These are phyloP conservation scores for Scomber colias DNA, from an alignment of 2,113 vertebrate species.

Conservation along the genomic window DNA sequence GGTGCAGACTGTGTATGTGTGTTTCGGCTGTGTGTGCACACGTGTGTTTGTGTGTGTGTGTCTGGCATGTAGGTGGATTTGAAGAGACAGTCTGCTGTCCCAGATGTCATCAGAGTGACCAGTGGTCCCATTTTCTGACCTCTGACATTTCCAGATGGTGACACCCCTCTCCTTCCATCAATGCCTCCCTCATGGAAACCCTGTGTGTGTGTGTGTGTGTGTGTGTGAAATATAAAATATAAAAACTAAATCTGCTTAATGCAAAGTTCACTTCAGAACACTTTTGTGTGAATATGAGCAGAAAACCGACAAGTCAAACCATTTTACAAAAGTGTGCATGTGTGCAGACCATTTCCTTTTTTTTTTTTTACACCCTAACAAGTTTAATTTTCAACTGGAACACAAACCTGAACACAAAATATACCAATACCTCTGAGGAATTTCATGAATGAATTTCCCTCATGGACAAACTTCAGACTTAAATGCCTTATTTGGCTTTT, in stretches of 20 bases:
- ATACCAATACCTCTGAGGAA: background rate
- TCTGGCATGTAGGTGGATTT: constrained; percentile 29
- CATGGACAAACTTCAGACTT: background rate
- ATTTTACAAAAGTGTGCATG: background rate
- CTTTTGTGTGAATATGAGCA: too few species aligned
- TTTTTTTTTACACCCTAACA: too few species aligned
- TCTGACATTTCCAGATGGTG: constrained; percentile 78
- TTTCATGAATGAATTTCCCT: background rate
- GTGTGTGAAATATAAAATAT: background rate
- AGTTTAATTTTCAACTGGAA: background rate
- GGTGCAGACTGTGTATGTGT: constrained; percentile 32
- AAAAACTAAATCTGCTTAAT: too few species aligned
- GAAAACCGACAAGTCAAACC: too few species aligned
- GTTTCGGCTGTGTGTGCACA: background rate
- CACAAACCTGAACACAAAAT: background rate
- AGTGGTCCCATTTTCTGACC: constrained; percentile 59
- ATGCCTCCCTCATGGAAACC: background rate
- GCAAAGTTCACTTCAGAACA: too few species aligned
- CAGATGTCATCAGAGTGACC: constrained; percentile 72
- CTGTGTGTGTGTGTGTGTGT: background rate
- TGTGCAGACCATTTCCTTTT: too few species aligned
- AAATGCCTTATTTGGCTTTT: background rate
- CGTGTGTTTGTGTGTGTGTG: constrained; percentile 1
- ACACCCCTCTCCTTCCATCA: constrained; percentile 34
- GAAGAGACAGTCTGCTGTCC: constrained; percentile 51